phyloP scores from a whole-genome alignment of 2,888 invertebrate genomes.

The Troides aeacus region DNA sequence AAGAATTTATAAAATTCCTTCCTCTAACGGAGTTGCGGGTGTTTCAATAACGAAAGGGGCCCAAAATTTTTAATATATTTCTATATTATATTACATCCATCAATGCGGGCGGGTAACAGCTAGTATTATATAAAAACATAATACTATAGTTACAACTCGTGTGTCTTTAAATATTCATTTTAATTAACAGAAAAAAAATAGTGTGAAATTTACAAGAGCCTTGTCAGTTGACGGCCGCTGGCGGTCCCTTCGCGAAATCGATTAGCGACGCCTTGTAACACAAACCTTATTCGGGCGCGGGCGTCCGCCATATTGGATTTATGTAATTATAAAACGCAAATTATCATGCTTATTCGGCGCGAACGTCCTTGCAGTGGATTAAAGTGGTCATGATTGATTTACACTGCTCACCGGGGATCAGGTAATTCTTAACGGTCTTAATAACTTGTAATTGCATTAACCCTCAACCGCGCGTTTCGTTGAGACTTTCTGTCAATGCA shows the following conservation, averaged over 20 bases:
- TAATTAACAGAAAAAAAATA: slow-evolving; percentile 12
- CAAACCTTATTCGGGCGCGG: slow-evolving; percentile 28
- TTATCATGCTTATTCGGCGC: slow-evolving; percentile 13
- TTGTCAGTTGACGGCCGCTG: slow-evolving; percentile 43
- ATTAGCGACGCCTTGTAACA: slow-evolving; percentile 38
- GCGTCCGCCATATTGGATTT: slow-evolving; percentile 17
- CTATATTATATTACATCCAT: no score
- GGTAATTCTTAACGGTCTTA: neutral
- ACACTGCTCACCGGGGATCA: neutral
- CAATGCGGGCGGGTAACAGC: no score
- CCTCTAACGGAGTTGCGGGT: no score
- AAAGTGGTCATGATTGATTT: slow-evolving; percentile 12
- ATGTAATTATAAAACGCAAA: slow-evolving; percentile 19
- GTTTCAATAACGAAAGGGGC: no score
- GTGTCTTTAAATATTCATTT: slow-evolving; percentile 9
- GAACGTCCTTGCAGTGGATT: slow-evolving; percentile 19
- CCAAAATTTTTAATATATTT: no score
- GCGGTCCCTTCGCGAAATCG: slow-evolving; percentile 32
- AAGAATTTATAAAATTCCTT: no score
- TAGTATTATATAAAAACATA: neutral
- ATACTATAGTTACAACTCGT: neutral
- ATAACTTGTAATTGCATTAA: neutral
- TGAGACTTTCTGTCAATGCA: neutral
- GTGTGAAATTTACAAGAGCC: slow-evolving; percentile 35
- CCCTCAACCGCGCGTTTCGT: neutral